These are phyloP conservation scores for Torymus texanus DNA, from an alignment of 2,888 invertebrate genomes.

Conservation along the genomic window DNA sequence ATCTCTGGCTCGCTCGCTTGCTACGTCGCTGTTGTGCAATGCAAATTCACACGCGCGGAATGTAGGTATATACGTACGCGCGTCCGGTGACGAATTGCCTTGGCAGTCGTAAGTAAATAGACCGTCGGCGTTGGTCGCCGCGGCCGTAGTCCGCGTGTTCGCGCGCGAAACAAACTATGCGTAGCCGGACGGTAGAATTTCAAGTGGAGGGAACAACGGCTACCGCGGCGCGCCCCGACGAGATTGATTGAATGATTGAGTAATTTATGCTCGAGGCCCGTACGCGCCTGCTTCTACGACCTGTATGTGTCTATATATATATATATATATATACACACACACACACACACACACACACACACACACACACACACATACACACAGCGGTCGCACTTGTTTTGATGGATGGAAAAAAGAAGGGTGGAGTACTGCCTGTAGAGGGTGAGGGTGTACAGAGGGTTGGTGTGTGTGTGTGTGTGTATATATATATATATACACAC, in stretches of 20 bases:
- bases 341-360: too few species aligned
- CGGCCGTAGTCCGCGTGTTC: neutral
- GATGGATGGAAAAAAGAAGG: too few species aligned
- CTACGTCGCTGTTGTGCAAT: neutral
- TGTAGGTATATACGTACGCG: slow-evolving; percentile 21
- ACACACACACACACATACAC: too few species aligned
- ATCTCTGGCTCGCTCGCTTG: too few species aligned
- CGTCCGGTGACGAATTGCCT: slow-evolving; percentile 49
- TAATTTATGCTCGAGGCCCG: slow-evolving; percentile 36
- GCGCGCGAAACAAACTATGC: slow-evolving; percentile 20
- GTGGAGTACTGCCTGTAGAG: too few species aligned
- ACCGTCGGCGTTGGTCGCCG: slow-evolving; percentile 2
- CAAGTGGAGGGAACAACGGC: slow-evolving; percentile 26
- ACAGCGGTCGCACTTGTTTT: too few species aligned
- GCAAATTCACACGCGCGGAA: slow-evolving; percentile 32
- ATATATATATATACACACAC: too few species aligned
- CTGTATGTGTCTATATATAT: too few species aligned
- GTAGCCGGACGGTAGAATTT: slow-evolving; percentile 13
- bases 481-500: too few species aligned
- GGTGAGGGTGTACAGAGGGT: too few species aligned
- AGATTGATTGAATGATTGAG: slow-evolving; percentile 52
- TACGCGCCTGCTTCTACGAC: neutral
- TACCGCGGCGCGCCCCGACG: neutral
- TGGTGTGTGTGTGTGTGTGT: too few species aligned
- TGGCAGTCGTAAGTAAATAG: slow-evolving; percentile 53